Conservation (phyloP, 2,888 invertebrate genomes). For the Phengaris arion region DNA sequence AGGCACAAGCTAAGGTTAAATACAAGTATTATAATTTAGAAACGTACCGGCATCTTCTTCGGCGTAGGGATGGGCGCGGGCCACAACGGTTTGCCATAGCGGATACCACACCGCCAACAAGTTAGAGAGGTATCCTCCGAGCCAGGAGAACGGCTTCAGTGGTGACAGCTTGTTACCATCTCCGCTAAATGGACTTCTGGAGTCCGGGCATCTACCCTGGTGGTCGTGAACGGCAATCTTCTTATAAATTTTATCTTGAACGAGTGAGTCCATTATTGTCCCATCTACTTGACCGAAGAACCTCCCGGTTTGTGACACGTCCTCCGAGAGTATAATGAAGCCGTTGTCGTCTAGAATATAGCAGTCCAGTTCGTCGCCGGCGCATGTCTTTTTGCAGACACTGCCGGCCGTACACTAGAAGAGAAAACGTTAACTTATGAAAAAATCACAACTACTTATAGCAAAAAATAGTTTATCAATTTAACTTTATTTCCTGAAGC, state of each 20-base stretch:
- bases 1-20: too few species aligned
- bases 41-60: conserved; percentile 75
- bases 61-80: conserved; percentile 62
- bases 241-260: conserved; percentile 93
- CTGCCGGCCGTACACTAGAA: conserved; percentile 84
- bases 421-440: conserved; percentile 30
- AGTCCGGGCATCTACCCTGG: conserved; percentile 90
- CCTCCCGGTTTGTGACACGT: conserved; percentile 90
- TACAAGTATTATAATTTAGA: not conserved
- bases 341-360: conserved; percentile 97
- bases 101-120: conserved; percentile 73
- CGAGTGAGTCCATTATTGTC: conserved; percentile 95
- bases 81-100: conserved; percentile 64
- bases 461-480: conserved; percentile 8
- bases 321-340: conserved; percentile 94
- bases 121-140: conserved; percentile 77
- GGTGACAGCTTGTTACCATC: conserved; percentile 63
- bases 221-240: conserved; percentile 93
- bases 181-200: conserved; percentile 82
- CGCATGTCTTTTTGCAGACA: conserved; percentile 89
- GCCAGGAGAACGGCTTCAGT: conserved; percentile 75
- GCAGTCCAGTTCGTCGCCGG: conserved; percentile 92
- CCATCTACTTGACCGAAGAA: conserved; percentile 97
- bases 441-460: too few species aligned
- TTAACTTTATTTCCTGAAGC: not conserved